Conservation (phyloP, 2,888 invertebrate species). For the Biston betularia region DNA sequence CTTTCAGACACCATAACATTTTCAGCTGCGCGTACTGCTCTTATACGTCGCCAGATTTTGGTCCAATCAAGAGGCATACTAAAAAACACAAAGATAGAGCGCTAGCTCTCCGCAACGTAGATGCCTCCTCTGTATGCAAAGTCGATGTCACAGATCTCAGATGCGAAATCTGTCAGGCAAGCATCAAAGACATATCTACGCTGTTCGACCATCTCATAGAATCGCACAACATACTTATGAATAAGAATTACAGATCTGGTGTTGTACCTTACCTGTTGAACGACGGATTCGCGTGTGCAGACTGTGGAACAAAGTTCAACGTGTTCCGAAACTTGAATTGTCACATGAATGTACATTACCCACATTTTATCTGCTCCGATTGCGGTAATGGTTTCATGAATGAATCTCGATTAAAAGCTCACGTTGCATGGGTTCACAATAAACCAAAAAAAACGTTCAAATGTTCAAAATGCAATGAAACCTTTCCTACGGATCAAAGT, state of each 20-base stretch:
- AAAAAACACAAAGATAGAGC: slow-evolving; percentile 9
- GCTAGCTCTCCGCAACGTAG: not conserved
- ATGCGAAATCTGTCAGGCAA: slow-evolving; percentile 34
- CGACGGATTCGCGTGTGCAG: slow-evolving; percentile 29
- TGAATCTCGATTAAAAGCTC: slow-evolving; percentile 9
- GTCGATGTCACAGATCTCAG: slow-evolving; percentile 34
- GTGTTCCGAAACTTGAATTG: slow-evolving; percentile 39
- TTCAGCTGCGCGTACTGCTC: slow-evolving; percentile 70
- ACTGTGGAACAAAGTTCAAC: slow-evolving; percentile 8
- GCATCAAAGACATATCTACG: slow-evolving; percentile 14
- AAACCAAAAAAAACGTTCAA: not conserved
- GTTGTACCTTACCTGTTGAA: slow-evolving; percentile 31
- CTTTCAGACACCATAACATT: slow-evolving; percentile 72
- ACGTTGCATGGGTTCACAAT: slow-evolving; percentile 1
- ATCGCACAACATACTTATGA: slow-evolving; percentile 31
- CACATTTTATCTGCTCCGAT: slow-evolving; percentile 60
- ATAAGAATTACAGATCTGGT: slow-evolving; percentile 15
- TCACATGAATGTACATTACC: slow-evolving; percentile 65
- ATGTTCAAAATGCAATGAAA: slow-evolving; percentile 11
- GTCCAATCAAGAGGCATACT: slow-evolving; percentile 6
- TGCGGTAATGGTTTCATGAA: slow-evolving; percentile 43
- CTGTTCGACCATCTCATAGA: slow-evolving; percentile 28
- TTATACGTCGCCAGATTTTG: slow-evolving; percentile 19
- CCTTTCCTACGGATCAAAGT: not conserved
- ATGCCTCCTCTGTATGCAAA: slow-evolving; percentile 11